phyloP scores from a whole-genome alignment of 2,113 vertebrate species.

The Tympanuchus pallidicinctus region DNA sequence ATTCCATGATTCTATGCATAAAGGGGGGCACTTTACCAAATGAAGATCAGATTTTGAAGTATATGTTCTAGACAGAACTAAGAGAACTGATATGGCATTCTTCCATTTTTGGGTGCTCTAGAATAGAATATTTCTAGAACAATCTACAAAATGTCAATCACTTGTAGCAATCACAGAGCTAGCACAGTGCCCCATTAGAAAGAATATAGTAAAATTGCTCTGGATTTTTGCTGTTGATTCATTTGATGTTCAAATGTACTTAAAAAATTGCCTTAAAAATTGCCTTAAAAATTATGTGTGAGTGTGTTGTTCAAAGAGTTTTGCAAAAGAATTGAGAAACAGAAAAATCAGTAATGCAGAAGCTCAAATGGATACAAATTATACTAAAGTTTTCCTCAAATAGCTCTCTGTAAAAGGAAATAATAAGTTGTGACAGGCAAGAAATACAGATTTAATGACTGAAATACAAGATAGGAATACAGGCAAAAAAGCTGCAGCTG shows the following conservation, averaged over 20 bases:
- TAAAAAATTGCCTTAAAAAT: background rate
- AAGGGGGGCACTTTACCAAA: too few relatives aligned
- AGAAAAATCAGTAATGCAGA: background rate
- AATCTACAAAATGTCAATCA: background rate
- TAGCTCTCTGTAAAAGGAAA: background rate
- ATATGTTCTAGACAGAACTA: background rate
- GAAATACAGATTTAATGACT: background rate
- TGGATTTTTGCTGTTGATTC: background rate
- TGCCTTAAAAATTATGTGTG: background rate
- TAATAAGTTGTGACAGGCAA: background rate
- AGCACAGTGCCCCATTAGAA: background rate
- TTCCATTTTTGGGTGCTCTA: background rate
- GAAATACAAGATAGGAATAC: background rate
- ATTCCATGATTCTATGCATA: too few relatives aligned
- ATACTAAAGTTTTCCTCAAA: background rate
- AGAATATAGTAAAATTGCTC: background rate
- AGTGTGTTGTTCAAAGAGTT: background rate
- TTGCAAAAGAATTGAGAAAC: background rate
- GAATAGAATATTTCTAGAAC: background rate
- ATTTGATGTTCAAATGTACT: background rate
- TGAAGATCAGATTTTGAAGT: background rate
- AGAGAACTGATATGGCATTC: background rate
- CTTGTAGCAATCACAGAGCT: background rate
- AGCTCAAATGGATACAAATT: background rate
- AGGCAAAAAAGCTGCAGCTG: background rate